Evolutionary conservation across 2,113 vertebrate genomes (phyloP).

Genomic region (sheep (Ovis aries)): ARS-UI_Ramb_v3.0 NC_056054.1:192036001-192036500

Average conservation of each 20-base stretch:
- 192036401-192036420: background rate
- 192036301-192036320: background rate
- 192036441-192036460: background rate
- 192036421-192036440: background rate
- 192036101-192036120: background rate
- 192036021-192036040: background rate
- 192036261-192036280: background rate
- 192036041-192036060: background rate
- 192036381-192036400: background rate
- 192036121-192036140: background rate
- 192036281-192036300: background rate
- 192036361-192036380: background rate
- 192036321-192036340: background rate
- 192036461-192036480: background rate
- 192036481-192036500: background rate
- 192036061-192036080: background rate
- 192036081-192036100: background rate
- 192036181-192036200: background rate
- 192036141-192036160: slow-evolving; percentile 17
- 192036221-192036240: background rate
- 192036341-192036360: background rate
- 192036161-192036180: slow-evolving; percentile 8
- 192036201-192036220: background rate
- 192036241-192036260: background rate
- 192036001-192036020: background rate